Conservation (phyloP, 2,113 vertebrate species). For the Macaca nemestrina region DNA sequence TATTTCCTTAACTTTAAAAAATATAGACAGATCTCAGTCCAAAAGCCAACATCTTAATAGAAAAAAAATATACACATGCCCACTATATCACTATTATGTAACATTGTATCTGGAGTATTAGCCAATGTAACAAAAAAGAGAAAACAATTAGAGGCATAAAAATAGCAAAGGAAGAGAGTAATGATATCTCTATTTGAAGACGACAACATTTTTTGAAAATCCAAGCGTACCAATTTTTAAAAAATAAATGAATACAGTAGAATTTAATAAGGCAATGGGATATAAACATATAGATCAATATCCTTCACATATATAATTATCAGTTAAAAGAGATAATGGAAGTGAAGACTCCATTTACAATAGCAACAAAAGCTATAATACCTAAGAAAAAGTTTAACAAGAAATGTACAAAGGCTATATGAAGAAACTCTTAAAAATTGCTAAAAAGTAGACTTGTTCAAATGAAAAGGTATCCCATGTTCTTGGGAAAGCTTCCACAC, state of each 20-base stretch:
- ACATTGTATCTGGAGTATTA: not conserved
- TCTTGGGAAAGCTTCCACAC: not conserved
- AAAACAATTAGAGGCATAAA: not conserved
- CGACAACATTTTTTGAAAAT: not conserved
- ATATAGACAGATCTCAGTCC: not conserved
- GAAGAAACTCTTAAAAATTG: not conserved
- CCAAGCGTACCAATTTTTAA: not conserved
- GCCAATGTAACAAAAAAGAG: not conserved
- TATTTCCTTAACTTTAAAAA: conserved; percentile 5
- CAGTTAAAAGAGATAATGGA: not conserved
- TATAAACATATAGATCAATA: not conserved
- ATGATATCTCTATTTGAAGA: not conserved
- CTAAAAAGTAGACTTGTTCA: not conserved
- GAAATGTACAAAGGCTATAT: not conserved
- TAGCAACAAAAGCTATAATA: not conserved
- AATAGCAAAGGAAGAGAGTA: not conserved
- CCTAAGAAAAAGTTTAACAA: not conserved
- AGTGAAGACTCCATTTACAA: not conserved
- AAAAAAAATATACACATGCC: not conserved
- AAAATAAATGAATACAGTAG: not conserved
- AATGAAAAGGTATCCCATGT: not conserved
- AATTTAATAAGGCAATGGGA: not conserved
- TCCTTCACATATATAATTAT: not conserved
- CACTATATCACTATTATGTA: not conserved
- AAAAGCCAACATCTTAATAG: not conserved